Percentiles rank a stretch among this genome's conserved stretches.
phyloP scores from a whole-genome alignment of 2,113 vertebrate genomes.

The Antigone vipio region DNA sequence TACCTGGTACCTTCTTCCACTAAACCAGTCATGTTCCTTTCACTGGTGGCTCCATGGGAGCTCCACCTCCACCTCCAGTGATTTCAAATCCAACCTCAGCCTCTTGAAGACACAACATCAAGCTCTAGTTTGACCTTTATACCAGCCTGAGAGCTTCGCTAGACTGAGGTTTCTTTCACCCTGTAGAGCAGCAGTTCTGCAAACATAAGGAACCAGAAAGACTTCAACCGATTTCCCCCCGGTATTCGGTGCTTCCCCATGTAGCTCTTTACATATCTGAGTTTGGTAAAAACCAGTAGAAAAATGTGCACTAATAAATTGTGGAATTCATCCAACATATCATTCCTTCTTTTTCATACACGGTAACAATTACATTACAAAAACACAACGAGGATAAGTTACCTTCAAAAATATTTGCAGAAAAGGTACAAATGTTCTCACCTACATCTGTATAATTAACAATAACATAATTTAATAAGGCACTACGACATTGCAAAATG shows the following conservation, averaged over 20 bases:
- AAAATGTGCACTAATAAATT: not conserved
- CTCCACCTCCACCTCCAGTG: not conserved
- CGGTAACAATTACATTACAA: not conserved
- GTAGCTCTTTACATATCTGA: not conserved
- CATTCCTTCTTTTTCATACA: not conserved
- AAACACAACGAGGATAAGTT: not conserved
- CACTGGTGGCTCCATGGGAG: too few relatives aligned
- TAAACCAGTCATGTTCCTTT: not conserved
- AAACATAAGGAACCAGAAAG: not conserved
- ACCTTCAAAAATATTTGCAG: not conserved
- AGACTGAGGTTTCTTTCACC: not conserved
- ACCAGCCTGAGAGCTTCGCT: not conserved
- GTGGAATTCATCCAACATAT: not conserved
- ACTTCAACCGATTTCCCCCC: not conserved
- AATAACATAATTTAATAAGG: not conserved
- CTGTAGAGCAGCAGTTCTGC: not conserved
- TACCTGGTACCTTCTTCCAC: not conserved
- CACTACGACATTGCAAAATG: not conserved
- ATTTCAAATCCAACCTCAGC: not conserved
- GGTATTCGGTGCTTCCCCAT: too few relatives aligned
- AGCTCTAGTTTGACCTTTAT: not conserved
- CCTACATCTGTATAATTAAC: not conserved
- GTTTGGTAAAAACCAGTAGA: not conserved
- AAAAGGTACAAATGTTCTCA: not conserved
- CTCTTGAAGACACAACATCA: accelerated